Percentiles rank a stretch among this genome's conserved stretches.
Conservation (phyloP, 2,888 invertebrate species). For the Nysson spinosus region DNA sequence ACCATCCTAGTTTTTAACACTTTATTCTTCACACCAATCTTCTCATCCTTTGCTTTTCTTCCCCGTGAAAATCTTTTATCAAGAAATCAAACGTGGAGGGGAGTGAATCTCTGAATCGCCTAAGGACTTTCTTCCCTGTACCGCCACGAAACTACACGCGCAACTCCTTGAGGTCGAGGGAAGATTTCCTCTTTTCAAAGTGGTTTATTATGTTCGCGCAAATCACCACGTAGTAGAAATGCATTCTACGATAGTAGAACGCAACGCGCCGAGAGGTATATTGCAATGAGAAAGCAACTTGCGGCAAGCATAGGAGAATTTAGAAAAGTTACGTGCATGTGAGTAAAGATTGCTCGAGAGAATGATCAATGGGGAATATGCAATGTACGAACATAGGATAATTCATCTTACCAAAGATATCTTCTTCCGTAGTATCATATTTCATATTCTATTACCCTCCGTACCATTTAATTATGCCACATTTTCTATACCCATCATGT, state of each 20-base stretch:
- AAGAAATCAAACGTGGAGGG: background rate
- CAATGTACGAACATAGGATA: conserved; percentile 13
- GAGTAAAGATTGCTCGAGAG: background rate
- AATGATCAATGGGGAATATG: background rate
- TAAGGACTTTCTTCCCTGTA: no score
- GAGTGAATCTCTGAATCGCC: background rate
- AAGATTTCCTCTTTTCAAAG: no score
- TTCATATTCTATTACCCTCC: conserved; percentile 13
- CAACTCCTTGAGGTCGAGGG: no score
- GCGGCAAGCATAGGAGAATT: no score
- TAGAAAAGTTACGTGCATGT: no score
- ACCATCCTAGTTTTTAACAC: background rate
- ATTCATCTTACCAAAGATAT: conserved; percentile 15
- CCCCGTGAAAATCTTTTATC: background rate
- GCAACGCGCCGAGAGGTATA: no score
- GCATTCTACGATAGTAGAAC: no score
- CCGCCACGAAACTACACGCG: no score
- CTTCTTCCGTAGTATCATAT: conserved; percentile 15
- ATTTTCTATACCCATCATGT: conserved; percentile 2
- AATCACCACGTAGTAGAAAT: no score
- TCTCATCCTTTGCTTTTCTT: background rate
- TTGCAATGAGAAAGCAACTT: no score
- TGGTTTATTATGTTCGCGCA: no score
- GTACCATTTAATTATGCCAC: conserved; percentile 17
- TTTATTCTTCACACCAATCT: background rate